A percentile compares a stretch with the other conserved stretches of the same genome.
These are phyloP conservation scores for Scelioninae gen. 2 DNA, from an alignment of 2,888 invertebrate species.

Conservation along the genomic window DNA sequence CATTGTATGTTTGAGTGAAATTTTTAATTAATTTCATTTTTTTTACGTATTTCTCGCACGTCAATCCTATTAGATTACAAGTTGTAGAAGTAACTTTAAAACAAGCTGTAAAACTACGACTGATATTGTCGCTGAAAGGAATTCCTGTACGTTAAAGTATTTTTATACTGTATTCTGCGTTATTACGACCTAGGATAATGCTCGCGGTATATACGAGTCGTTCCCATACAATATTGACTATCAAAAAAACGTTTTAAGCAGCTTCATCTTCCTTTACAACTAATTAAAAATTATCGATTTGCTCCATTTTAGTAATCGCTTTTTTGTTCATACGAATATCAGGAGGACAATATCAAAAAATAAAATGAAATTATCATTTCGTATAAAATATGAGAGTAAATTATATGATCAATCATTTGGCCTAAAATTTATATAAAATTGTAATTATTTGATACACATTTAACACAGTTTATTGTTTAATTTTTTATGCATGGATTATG, in stretches of 20 bases:
- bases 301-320: background rate
- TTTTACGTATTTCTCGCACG: background rate
- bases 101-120: conserved; percentile 14
- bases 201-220: background rate
- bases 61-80: conserved; percentile 10
- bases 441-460: too few relatives aligned
- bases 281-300: conserved; percentile 2
- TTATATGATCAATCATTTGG: too few relatives aligned
- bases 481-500: too few relatives aligned
- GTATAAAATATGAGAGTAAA: too few relatives aligned
- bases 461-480: too few relatives aligned
- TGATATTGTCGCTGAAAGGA: conserved; percentile 25
- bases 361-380: too few relatives aligned
- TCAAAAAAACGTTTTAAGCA: background rate
- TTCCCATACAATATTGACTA: background rate
- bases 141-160: conserved; percentile 38
- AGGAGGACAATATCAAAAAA: too few relatives aligned
- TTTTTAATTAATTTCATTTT: too few relatives aligned
- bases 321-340: too few relatives aligned
- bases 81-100: conserved; percentile 8
- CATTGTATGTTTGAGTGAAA: too few relatives aligned
- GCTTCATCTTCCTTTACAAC: background rate
- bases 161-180: conserved; percentile 14
- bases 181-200: conserved; percentile 28
- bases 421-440: too few relatives aligned